Base-by-base conservation (phyloP, 1,140 invertebrate species). In the Solenopsis fugax region DNA sequence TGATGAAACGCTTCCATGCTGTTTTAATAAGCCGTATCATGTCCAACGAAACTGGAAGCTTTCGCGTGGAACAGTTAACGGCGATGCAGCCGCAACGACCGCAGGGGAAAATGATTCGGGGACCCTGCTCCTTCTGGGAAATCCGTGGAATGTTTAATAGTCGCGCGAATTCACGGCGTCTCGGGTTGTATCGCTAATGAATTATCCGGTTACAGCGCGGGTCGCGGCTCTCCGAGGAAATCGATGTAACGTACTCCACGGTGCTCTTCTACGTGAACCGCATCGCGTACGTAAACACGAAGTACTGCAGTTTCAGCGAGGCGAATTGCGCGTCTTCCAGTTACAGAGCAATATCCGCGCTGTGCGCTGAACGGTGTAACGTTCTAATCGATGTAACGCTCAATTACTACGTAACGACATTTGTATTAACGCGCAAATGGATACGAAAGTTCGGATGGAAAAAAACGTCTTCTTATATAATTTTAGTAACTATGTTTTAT, bases 101-200 rank as follows among this genome's bases (percentile, higher is more conserved):
- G 56, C 71, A 21, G 16, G 80, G 75, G 82, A 85, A 77, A 78
- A 85, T 78, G 82, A 78, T 85, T 78, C 82, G 56, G 45, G 13
- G 50, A 37, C 62, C 29, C 41, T 34, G 58, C 81, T 73, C 50
- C 67, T 87, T 21, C 34, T 64, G 37, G 52, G 77, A 81, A 54
- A 71, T 81, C 52, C 52, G 41, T 29, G 54, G 60, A 62, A 86
- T 77, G 76, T 81, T 86, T 80, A 81, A 80, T 71, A 86, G 60
- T 81, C 6, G 67, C 58, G 29, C 54, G 67, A 87, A 87, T 85
- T 76, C 58, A 52, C 37, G 29, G 56, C 54, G 65, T 82, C 52
- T 78, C 67, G 45, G 45, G 71, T 84, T 84, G 75, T 86, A 82
- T 88, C 77, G 85, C 24, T 71, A 84, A 89, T 75, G 77, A 90